Base-by-base conservation (phyloP, 2,888 invertebrate species). In the Apoderus coryli region DNA sequence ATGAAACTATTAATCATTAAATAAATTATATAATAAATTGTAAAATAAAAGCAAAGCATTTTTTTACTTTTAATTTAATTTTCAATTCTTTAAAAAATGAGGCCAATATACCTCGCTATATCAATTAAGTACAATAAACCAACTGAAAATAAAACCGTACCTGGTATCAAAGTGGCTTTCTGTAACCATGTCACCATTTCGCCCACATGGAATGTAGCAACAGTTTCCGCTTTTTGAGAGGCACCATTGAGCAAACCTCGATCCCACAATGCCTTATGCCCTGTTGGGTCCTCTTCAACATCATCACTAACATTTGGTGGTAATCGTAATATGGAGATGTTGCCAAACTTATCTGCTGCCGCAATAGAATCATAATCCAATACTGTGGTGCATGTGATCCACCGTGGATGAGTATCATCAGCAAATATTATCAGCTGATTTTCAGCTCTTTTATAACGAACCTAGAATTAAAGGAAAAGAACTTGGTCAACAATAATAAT, bases 231-330 rank as follows among this genome's bases (percentile, higher is more conserved):
- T 60, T 98, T 99, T 52, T 98, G 96, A 1, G 95, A 92, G 1
- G 98, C 95, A 10, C 96, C 96, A 25, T 22, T 16, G 9, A 41
- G 31, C 26, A 49, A 47, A 61, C 69, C 78, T 54, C 84, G 69
- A 53, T 85, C 85, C 96, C 96, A 98, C 1, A 98, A 63, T 1
- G 95, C 89, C 57, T 95, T 93, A 50, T 92, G 93, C 25, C 96
- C 96, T 0, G 96, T 96, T 1, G 96, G 98, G 61, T 99, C 98
- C 60, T 99, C 98, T 55, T 98, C 96, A 1, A 98, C 92, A 53
- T 98, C 96, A 59, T 98, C 98, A 14, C 82, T 84, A 2, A 92
- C 81, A 34, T 88, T 86, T 31, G 79, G 74, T 0, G 96, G 90
- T 32, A 95, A 56, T 25, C 93, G 69, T 48, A 51, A 34, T 33